These are phyloP conservation scores for Bombus balteatus DNA, from an alignment of 1,140 invertebrate species.

Conservation along the genomic window DNA sequence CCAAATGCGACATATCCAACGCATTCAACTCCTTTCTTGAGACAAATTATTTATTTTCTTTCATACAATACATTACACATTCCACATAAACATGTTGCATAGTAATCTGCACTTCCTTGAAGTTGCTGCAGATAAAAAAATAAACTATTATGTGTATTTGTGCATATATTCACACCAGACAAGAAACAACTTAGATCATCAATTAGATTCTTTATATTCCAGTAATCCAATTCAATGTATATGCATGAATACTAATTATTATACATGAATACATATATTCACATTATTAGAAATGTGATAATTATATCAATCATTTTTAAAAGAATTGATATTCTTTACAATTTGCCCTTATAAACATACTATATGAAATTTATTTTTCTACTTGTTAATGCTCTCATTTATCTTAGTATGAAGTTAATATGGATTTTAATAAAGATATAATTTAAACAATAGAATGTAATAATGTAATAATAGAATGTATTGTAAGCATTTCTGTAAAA, in stretches of 20 bases:
- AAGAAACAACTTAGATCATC: background rate
- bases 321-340: background rate
- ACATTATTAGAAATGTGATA: background rate
- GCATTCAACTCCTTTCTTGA: slow-evolving; percentile 50
- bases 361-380: background rate
- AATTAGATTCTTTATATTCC: slow-evolving; percentile 2
- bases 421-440: background rate
- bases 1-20: slow-evolving; percentile 72
- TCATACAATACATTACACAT: slow-evolving; percentile 22
- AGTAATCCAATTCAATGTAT: background rate
- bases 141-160: background rate
- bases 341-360: background rate
- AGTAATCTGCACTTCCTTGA: slow-evolving; percentile 37
- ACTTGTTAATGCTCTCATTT: background rate
- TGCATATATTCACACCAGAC: background rate
- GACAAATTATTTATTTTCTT: slow-evolving; percentile 36
- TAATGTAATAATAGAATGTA: background rate
- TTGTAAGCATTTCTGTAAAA: background rate
- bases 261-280: background rate
- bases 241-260: background rate
- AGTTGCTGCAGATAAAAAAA: slow-evolving; percentile 35
- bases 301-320: background rate
- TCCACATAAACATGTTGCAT: slow-evolving; percentile 30
- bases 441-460: background rate
- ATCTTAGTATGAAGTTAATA: background rate